These are phyloP conservation scores for Syngnathus typhle DNA, from an alignment of 2,113 vertebrate genomes.

Conservation along the genomic window DNA sequence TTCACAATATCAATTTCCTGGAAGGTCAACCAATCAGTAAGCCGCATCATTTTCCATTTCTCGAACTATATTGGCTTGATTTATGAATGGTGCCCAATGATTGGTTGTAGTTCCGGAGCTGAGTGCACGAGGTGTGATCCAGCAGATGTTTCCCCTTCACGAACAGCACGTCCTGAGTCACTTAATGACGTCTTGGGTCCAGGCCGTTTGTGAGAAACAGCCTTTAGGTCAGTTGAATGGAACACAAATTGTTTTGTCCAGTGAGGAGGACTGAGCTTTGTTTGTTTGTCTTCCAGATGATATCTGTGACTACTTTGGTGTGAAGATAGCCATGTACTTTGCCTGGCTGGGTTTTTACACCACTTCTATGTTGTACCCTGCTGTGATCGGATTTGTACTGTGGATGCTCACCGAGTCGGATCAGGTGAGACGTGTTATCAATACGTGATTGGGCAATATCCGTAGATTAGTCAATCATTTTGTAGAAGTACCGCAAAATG, in stretches of 20 bases:
- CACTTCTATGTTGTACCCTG: conserved; percentile 93
- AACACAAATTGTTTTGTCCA: not conserved
- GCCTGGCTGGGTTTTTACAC: conserved; percentile 98
- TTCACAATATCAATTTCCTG: conserved; percentile 93
- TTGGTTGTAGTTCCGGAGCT: conserved; percentile 82
- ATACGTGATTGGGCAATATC: not conserved
- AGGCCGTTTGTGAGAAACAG: conserved; percentile 91
- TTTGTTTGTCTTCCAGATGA: conserved; percentile 73
- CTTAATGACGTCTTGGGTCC: conserved; percentile 96
- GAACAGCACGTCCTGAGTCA: conserved; percentile 91
- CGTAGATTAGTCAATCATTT: not conserved
- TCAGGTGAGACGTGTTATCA: conserved; percentile 73
- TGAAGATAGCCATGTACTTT: conserved; percentile 97
- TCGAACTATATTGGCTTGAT: not conserved
- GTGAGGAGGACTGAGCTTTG: not conserved
- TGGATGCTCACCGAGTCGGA: conserved; percentile 91
- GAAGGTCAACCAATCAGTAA: conserved; percentile 98
- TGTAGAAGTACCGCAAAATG: too few species aligned
- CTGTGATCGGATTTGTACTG: conserved; percentile 88
- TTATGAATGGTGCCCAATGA: conserved; percentile 1
- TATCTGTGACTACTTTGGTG: conserved; percentile 95
- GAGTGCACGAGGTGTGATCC: conserved; percentile 85
- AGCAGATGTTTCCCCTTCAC: conserved; percentile 91
- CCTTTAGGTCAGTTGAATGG: conserved; percentile 76
- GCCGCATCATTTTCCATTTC: conserved; percentile 32